These are phyloP conservation scores for Helicorthomorpha holstii DNA, from an alignment of 1,140 invertebrate species.

Conservation along the genomic window DNA sequence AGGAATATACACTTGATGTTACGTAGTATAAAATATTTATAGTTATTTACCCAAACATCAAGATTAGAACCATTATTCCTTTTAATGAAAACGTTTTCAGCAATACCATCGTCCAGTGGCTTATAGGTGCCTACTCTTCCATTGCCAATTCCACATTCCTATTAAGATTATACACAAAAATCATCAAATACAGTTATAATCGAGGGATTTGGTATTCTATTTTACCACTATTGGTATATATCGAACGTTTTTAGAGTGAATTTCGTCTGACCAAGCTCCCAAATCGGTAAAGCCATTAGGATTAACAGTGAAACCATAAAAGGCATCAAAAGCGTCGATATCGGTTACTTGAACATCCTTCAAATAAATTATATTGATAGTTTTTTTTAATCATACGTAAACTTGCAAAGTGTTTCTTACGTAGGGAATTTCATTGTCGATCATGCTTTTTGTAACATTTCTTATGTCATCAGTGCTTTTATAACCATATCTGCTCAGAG, in stretches of 20 bases:
- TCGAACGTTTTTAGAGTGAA: neutral
- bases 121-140: neutral
- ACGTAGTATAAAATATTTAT: neutral
- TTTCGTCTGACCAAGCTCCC: neutral
- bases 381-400: neutral
- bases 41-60: neutral
- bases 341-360: neutral
- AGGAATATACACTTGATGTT: neutral
- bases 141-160: neutral
- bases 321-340: neutral
- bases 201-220: neutral
- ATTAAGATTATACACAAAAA: neutral
- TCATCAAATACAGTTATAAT: neutral
- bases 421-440: neutral
- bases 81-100: neutral
- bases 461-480: neutral
- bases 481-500: constrained; percentile 21
- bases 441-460: neutral
- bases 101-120: neutral
- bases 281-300: neutral
- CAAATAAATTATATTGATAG: neutral
- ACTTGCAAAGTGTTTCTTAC: neutral
- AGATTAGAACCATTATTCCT: neutral
- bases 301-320: neutral
- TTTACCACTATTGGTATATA: neutral